A percentile compares a stretch with the other conserved stretches of the same genome.
These are phyloP conservation scores for Bilobella aurantiaca DNA, from an alignment of 1,140 invertebrate species.

Conservation along the genomic window DNA sequence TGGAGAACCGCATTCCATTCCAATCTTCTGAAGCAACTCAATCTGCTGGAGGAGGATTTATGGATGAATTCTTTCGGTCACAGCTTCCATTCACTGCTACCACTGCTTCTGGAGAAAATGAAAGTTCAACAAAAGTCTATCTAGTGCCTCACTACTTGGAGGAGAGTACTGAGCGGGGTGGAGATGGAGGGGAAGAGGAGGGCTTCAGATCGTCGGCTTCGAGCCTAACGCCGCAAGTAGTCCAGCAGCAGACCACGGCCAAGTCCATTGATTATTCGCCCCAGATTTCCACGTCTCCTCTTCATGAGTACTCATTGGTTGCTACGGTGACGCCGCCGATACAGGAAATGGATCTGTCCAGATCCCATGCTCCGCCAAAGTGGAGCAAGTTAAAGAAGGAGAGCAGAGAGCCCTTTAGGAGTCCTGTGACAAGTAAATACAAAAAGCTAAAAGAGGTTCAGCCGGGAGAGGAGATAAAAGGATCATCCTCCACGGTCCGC, in stretches of 20 bases:
- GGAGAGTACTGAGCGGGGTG: too few species aligned
- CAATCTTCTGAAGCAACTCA: too few species aligned
- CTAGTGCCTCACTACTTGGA: too few species aligned
- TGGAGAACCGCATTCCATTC: background rate
- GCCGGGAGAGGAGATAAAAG: background rate
- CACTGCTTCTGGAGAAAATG: background rate
- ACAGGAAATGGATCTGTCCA: constrained; percentile 9
- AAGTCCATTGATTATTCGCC: background rate
- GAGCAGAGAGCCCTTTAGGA: constrained; percentile 6
- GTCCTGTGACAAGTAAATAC: background rate
- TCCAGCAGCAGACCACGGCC: background rate
- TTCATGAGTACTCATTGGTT: constrained; percentile 1
- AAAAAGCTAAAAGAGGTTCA: background rate
- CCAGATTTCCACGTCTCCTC: constrained; percentile 6
- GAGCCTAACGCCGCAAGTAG: constrained; percentile 10
- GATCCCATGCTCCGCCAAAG: constrained; percentile 6
- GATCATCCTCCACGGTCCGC: background rate
- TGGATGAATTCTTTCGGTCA: background rate
- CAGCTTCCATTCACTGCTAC: background rate
- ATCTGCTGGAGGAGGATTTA: background rate
- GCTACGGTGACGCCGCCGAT: constrained; percentile 9
- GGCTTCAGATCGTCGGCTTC: constrained; percentile 7
- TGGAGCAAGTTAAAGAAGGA: constrained; percentile 25
- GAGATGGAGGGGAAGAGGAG: background rate
- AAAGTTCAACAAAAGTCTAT: too few species aligned